Percentiles rank a stretch among this genome's conserved stretches.
Conservation (phyloP, 2,888 invertebrate genomes). For the Agrotis exclamationis region DNA sequence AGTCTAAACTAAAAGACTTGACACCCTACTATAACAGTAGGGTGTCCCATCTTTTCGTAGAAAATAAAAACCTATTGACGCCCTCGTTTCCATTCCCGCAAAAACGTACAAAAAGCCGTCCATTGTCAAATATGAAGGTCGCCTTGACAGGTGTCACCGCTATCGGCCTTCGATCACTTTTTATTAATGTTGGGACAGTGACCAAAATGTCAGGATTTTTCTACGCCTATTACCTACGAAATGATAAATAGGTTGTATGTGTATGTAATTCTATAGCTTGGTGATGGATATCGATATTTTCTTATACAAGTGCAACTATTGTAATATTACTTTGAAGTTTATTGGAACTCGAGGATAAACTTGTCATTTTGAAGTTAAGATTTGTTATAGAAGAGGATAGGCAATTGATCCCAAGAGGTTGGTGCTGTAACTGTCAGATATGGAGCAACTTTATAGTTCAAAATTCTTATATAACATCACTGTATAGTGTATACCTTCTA, state of each 20-base stretch:
- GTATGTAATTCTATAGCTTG: conserved; percentile 2
- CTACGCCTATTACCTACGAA: conserved; percentile 55
- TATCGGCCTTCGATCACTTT: conserved; percentile 71
- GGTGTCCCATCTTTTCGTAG: conserved; percentile 6
- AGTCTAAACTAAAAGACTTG: too few species aligned
- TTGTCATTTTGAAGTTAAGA: conserved; percentile 30
- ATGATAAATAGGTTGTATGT: conserved; percentile 57
- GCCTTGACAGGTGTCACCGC: conserved; percentile 68
- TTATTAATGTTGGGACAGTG: conserved; percentile 67
- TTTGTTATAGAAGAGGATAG: conserved; percentile 16
- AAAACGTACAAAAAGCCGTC: conserved; percentile 37
- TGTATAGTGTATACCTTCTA: too few species aligned
- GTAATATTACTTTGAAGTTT: not conserved
- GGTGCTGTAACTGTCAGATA: not conserved
- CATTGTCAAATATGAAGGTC: conserved; percentile 59
- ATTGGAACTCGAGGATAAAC: conserved; percentile 7
- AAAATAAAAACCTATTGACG: conserved; percentile 32
- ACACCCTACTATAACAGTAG: conserved; percentile 4
- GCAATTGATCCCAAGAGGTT: not conserved
- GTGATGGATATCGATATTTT: conserved; percentile 4
- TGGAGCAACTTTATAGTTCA: not conserved
- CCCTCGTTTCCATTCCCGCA: conserved; percentile 25
- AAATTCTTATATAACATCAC: too few species aligned
- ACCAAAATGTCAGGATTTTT: conserved; percentile 59
- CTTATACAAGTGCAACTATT: not conserved